Percentiles rank a stretch among this genome's conserved stretches.
These are phyloP conservation scores for Heteronetta atricapilla DNA, from an alignment of 2,113 vertebrate species.

Conservation along the genomic window DNA sequence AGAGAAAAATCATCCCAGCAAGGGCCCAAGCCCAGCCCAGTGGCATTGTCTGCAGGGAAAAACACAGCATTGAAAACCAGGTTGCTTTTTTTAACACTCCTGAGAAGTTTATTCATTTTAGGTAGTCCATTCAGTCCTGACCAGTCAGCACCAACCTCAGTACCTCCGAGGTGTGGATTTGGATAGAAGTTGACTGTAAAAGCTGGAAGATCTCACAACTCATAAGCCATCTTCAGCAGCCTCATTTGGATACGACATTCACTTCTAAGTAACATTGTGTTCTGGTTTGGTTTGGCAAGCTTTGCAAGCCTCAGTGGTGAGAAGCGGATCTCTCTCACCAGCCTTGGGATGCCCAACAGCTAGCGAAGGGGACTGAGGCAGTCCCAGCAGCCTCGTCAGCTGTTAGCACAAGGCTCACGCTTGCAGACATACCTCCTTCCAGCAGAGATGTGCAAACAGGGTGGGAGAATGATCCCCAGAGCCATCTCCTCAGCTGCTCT, in stretches of 20 bases:
- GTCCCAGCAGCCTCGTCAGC: fast-evolving
- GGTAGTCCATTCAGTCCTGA: neutral
- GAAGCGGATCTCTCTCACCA: neutral
- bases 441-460: neutral
- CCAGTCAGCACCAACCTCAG: neutral
- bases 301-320: neutral
- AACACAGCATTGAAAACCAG: neutral
- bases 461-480: neutral
- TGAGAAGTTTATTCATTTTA: neutral
- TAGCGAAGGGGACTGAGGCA: neutral
- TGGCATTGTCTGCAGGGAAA: neutral
- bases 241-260: neutral
- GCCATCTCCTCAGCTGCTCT: neutral
- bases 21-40: neutral
- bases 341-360: neutral
- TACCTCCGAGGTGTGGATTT: neutral
- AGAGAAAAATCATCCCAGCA: neutral
- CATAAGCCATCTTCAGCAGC: neutral
- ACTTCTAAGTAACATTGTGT: neutral
- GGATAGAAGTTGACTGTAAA: neutral
- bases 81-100: neutral
- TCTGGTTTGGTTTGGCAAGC: neutral
- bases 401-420: neutral
- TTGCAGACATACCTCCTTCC: neutral
- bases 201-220: conserved; percentile 1